Evolutionary conservation across 2,888 invertebrate genomes (phyloP).

Genomic region (Stenurella melanura): DNA sequence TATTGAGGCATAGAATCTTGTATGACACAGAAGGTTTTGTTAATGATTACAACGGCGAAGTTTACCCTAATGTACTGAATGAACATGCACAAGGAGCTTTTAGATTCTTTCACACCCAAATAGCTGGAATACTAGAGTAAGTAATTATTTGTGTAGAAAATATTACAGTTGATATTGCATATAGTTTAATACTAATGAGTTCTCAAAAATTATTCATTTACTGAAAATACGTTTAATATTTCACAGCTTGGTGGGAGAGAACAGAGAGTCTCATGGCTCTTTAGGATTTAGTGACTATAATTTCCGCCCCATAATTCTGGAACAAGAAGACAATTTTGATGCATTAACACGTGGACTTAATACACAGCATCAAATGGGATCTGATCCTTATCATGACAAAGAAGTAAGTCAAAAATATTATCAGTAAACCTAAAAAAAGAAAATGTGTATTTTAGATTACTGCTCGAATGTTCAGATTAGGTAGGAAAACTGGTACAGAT

Average conservation of each 20-base stretch:
- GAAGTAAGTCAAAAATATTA: conserved; percentile 76
- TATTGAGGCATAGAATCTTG: conserved; percentile 34
- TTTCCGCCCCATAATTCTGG: conserved; percentile 80
- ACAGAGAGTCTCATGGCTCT: conserved; percentile 74
- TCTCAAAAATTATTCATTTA: too few relatives aligned
- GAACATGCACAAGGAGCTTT: conserved; percentile 70
- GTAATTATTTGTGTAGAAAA: conserved; percentile 57
- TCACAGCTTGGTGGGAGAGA: conserved; percentile 76
- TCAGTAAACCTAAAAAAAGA: neutral
- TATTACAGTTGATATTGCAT: too few relatives aligned
- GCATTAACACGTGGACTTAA: conserved; percentile 83
- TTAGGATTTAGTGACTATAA: conserved; percentile 82
- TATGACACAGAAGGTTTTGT: conserved; percentile 44
- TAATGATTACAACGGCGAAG: conserved; percentile 53
- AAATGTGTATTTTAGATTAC: conserved; percentile 75
- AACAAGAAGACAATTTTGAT: conserved; percentile 80
- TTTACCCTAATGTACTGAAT: conserved; percentile 67
- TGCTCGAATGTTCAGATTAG: conserved; percentile 78
- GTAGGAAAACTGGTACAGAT: conserved; percentile 84
- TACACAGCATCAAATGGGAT: conserved; percentile 84
- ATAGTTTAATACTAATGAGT: too few relatives aligned
- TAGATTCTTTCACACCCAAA: conserved; percentile 70
- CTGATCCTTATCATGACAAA: conserved; percentile 84
- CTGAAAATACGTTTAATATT: too few relatives aligned
- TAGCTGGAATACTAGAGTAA: conserved; percentile 69